Evolutionary conservation across 2,888 invertebrate genomes (phyloP).

Genomic region (Tenthredo notha): DNA sequence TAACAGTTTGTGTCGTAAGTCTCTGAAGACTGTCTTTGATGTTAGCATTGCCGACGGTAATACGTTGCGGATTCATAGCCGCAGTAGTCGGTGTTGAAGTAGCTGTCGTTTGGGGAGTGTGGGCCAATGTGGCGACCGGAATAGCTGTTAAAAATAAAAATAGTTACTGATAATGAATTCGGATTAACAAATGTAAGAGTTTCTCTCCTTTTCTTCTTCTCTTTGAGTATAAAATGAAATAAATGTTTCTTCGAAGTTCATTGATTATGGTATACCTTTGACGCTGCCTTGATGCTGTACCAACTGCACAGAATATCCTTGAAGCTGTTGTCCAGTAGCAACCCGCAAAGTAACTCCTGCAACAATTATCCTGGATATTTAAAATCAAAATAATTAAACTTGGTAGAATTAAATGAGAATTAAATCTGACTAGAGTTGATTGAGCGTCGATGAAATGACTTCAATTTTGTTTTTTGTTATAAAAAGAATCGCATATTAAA

Average conservation of each 20-base stretch:
- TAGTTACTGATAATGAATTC: background rate
- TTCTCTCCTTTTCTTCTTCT: background rate
- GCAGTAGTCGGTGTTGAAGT: constrained; percentile 68
- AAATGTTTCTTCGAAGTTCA: background rate
- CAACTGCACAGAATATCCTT: constrained; percentile 80
- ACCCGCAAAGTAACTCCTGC: constrained; percentile 75
- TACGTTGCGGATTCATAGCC: constrained; percentile 75
- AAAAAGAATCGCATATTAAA: background rate
- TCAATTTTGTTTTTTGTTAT: background rate
- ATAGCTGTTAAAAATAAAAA: constrained; percentile 74
- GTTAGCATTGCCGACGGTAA: constrained; percentile 72
- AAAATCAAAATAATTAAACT: constrained; percentile 53
- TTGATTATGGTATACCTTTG: constrained; percentile 76
- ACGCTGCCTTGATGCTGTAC: constrained; percentile 81
- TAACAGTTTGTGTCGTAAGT: constrained; percentile 73
- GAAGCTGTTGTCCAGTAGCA: constrained; percentile 76
- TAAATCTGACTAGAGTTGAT: background rate
- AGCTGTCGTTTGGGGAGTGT: constrained; percentile 70
- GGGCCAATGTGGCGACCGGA: constrained; percentile 77
- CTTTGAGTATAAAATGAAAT: background rate
- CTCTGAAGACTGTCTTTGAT: constrained; percentile 73
- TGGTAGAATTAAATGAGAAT: background rate
- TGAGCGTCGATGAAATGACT: background rate
- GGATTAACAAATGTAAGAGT: constrained; percentile 18
- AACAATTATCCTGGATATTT: constrained; percentile 58